These are phyloP conservation scores for Glaucidium brasilianum DNA, from an alignment of 2,113 vertebrate species.

Conservation along the genomic window DNA sequence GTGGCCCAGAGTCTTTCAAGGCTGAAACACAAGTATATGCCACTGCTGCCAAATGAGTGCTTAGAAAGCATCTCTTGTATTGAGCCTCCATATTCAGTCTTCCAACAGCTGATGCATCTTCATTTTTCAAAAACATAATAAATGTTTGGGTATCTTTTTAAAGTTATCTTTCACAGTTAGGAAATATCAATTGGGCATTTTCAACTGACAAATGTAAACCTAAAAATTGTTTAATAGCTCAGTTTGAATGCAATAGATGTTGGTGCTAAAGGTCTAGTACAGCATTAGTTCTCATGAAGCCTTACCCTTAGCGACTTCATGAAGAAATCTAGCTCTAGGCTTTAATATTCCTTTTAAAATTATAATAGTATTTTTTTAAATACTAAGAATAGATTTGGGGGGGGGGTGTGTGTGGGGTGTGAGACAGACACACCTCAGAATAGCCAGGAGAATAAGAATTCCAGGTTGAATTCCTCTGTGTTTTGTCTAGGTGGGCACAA, in stretches of 20 bases:
- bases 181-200: background rate
- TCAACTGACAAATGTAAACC: background rate
- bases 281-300: background rate
- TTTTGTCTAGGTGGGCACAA: background rate
- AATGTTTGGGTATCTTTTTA: background rate
- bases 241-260: background rate
- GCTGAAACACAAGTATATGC: background rate
- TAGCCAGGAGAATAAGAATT: background rate
- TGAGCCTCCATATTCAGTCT: background rate
- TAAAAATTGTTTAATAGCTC: background rate
- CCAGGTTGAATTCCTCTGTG: background rate
- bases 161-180: background rate
- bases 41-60: background rate
- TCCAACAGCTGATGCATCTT: background rate
- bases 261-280: background rate
- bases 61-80: background rate
- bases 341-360: background rate
- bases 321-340: background rate
- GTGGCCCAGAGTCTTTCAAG: background rate
- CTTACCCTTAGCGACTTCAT: background rate
- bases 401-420: too few species aligned
- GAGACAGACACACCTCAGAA: background rate
- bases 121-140: accelerated
- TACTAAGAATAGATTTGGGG: background rate
- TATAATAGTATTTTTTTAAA: background rate